These are phyloP conservation scores for Halisarca cf. caerulea DNA, from an alignment of 37 sponge, comb jelly and placozoan genomes.

Conservation along the genomic window DNA sequence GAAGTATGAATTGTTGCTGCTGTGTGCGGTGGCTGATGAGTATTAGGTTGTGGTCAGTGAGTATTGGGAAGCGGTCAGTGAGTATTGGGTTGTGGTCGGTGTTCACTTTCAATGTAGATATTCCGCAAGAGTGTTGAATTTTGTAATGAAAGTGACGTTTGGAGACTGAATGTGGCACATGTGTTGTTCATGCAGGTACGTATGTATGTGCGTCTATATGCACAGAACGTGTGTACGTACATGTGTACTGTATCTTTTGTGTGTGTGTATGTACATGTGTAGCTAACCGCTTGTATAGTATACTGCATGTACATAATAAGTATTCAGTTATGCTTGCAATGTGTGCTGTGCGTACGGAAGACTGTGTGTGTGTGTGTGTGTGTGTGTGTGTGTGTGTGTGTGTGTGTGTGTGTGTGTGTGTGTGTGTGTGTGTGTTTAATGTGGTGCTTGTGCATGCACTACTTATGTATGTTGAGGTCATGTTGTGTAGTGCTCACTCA, in stretches of 20 bases:
- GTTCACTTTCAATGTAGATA: conserved; percentile 52
- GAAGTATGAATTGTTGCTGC: too few species aligned
- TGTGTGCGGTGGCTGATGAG: too few species aligned
- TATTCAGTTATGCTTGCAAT: too few species aligned
- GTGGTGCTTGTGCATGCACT: too few species aligned
- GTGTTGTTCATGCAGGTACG: conserved; percentile 95
- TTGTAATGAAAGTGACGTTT: conserved; percentile 92
- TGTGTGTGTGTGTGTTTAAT: not conserved
- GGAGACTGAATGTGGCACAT: conserved; percentile 98
- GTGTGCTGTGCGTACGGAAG: too few species aligned
- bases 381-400: conserved; percentile 5
- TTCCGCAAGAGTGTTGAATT: conserved; percentile 97
- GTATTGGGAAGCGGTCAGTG: too few species aligned
- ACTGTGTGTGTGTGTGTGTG: not conserved
- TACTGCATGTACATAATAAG: too few species aligned
- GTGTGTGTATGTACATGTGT: not conserved
- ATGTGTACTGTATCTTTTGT: too few species aligned
- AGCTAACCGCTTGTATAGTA: not conserved
- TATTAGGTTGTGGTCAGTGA: too few species aligned
- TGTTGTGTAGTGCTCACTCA: too few species aligned
- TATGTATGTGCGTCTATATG: not conserved
- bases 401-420: not conserved
- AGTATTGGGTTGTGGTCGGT: too few species aligned
- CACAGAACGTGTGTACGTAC: not conserved
- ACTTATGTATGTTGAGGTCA: too few species aligned